Conservation (phyloP, 2,797 vertebrate genomes). For the Calcarius lapponicus region DNA sequence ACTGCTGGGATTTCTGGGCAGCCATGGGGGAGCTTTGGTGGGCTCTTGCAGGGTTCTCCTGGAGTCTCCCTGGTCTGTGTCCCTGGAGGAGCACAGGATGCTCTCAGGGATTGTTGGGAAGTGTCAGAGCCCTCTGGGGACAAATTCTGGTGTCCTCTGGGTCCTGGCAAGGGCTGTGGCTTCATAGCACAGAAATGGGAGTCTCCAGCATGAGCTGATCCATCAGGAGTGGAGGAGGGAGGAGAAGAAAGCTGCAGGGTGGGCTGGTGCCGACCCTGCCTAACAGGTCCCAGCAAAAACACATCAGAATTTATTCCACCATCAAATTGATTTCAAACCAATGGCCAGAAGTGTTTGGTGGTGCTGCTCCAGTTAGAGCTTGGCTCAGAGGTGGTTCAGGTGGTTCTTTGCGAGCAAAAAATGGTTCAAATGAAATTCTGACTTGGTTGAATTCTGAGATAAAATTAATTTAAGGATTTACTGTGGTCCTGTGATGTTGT, state of each 20-base stretch:
- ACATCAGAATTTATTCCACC: not conserved
- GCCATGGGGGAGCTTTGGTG: not conserved
- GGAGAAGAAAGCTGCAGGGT: not conserved
- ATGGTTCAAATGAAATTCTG: accelerated
- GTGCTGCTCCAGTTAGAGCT: not conserved
- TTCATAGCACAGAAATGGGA: not conserved
- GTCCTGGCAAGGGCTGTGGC: not conserved
- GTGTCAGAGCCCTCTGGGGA: not conserved
- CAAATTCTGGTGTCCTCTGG: not conserved
- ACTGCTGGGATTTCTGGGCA: not conserved
- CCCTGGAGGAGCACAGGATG: not conserved
- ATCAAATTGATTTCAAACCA: not conserved
- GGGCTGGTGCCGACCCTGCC: not conserved
- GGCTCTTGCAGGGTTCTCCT: not conserved
- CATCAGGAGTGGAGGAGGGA: not conserved
- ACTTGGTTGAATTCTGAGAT: not conserved
- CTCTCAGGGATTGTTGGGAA: not conserved
- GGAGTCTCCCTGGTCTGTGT: not conserved
- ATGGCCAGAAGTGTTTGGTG: not conserved
- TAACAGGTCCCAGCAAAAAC: not conserved
- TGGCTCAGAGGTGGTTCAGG: not conserved
- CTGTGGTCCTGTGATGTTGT: not conserved
- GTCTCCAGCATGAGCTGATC: not conserved
- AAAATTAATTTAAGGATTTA: not conserved
- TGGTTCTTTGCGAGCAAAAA: not conserved